Base-by-base conservation (phyloP, 2,888 invertebrate genomes). In the Eilema caniola region DNA sequence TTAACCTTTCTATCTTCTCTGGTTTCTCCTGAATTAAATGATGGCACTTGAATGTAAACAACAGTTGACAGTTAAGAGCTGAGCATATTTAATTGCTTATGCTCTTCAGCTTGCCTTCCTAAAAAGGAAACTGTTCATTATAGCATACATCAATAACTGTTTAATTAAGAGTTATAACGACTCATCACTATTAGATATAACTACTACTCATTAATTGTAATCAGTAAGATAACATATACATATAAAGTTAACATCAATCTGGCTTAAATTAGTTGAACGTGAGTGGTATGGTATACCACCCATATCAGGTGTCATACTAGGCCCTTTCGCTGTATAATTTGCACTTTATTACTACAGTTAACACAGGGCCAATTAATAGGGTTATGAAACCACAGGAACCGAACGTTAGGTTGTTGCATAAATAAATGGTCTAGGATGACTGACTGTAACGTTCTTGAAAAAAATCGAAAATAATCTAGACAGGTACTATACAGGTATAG, bases 191-290 rank as follows among this genome's bases (percentile, higher is more conserved):
- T 59, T 59, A 25, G 59, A 16, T 59, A 25, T 59, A 59, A 59
- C 59, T 25, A 8, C n/a, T 31, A 66, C 47, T 66, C 33, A 59
- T 62, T 53, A 68, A 57, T 60, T 47, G 59, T 62, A 62, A 64
- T 28, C 31, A 62, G 20, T 31, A 28, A 28, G 33, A 41, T 23
- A 24, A 61, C 61, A 16, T 16, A 25, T 3, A 59, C 28, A 59
- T 25, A 59, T 25, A 25, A 24, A 25, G 24, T 59, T 16, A 14
- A 28, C 24, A 25, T 59, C 28, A 59, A 59, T 59, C 1, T 59
- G 8, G 24, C 28, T 16, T 10, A 25, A 59, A 25, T 28, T 25
- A 25, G 25, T 28, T 57, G 20, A n/a, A 53, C 10, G 53, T n/a
- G 53, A n/a, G 53, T 53, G 53, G 53, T 53, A n/a, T 53, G n/a